These are phyloP conservation scores for Hipparchia sbordonii DNA, from an alignment of 2,888 invertebrate genomes.

Conservation along the genomic window DNA sequence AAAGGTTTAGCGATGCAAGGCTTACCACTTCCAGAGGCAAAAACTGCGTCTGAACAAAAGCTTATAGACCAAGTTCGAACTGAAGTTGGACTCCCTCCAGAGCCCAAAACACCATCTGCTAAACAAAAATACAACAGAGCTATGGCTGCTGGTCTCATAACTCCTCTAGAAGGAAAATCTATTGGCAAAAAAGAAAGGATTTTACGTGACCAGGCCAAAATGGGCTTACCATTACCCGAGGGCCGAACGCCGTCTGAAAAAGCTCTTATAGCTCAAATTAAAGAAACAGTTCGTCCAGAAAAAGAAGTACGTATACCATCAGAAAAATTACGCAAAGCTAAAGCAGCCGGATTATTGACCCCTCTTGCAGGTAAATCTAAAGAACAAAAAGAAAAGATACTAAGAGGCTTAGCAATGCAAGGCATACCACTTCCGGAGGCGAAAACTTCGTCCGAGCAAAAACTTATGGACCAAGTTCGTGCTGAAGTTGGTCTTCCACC, in stretches of 20 bases:
- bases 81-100: constrained; percentile 45
- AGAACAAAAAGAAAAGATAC: constrained; percentile 46
- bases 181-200: constrained; percentile 44
- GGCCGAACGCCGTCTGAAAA: constrained; percentile 38
- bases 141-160: constrained; percentile 46
- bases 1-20: constrained; percentile 40
- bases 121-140: constrained; percentile 48
- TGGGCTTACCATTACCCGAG: constrained; percentile 35
- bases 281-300: constrained; percentile 8
- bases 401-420: constrained; percentile 44
- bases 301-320: constrained; percentile 1
- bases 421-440: constrained; percentile 51
- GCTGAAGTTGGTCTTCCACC: constrained; percentile 48
- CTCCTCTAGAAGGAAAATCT: constrained; percentile 52
- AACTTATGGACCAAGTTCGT: constrained; percentile 48
- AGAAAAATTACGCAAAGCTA: constrained; percentile 26
- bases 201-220: constrained; percentile 30
- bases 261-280: constrained; percentile 30
- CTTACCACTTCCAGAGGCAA: constrained; percentile 43
- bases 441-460: constrained; percentile 51
- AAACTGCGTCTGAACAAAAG: constrained; percentile 44
- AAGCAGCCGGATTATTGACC: constrained; percentile 35
- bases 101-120: constrained; percentile 44
- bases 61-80: constrained; percentile 39
- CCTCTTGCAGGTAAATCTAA: constrained; percentile 42